Conservation (phyloP, 2,888 invertebrate genomes). For the Sarcophaga variegata region DNA sequence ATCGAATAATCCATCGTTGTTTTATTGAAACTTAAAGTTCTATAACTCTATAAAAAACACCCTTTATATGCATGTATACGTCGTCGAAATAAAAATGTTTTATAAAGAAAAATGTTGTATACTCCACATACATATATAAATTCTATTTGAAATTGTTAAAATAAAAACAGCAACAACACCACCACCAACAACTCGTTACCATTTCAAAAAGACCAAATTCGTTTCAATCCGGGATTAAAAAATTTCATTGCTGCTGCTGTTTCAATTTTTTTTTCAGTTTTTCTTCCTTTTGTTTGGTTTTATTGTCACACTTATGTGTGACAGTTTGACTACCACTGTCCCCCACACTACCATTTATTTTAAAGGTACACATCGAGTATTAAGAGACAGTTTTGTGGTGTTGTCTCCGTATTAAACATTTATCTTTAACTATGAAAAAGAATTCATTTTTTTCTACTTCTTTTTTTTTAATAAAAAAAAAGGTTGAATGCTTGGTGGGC, state of each 20-base stretch:
- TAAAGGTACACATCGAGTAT: neutral
- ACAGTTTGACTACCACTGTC: slow-evolving; percentile 15
- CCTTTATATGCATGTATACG: neutral
- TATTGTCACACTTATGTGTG: slow-evolving; percentile 54
- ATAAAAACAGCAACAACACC: neutral
- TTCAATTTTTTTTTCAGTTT: neutral
- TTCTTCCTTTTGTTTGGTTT: slow-evolving; percentile 26
- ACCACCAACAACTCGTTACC: slow-evolving; percentile 28
- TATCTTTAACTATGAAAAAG: slow-evolving; percentile 44
- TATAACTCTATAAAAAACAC: too few relatives aligned
- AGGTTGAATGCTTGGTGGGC: slow-evolving; percentile 37
- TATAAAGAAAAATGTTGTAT: neutral
- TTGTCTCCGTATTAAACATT: slow-evolving; percentile 40
- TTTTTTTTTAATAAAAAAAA: neutral
- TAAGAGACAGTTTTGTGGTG: slow-evolving; percentile 44
- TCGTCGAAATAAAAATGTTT: neutral
- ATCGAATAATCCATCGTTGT: too few relatives aligned
- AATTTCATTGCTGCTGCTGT: slow-evolving; percentile 34
- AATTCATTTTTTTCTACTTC: neutral
- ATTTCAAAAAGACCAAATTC: slow-evolving; percentile 39
- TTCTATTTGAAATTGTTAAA: neutral
- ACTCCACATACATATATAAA: neutral
- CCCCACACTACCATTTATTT: neutral
- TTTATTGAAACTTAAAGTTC: too few relatives aligned
- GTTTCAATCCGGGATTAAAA: slow-evolving; percentile 52